Conservation (phyloP, 2,113 vertebrate genomes). For the Promerops cafer region DNA sequence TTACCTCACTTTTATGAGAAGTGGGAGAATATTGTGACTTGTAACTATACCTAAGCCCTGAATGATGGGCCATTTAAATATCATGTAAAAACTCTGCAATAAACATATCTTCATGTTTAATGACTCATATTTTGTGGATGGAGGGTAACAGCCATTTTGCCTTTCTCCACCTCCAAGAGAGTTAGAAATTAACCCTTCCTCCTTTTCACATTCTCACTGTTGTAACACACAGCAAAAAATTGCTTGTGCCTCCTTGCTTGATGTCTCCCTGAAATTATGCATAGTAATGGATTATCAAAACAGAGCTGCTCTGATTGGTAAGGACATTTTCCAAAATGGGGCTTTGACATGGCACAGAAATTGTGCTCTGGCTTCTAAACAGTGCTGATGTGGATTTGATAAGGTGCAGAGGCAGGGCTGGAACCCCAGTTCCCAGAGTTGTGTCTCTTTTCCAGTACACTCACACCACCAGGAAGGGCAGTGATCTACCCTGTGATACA, state of each 20-base stretch:
- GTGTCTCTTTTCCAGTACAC: not conserved
- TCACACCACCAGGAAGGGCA: not conserved
- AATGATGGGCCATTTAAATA: not conserved
- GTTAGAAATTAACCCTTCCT: not conserved
- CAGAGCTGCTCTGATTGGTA: not conserved
- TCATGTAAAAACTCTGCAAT: not conserved
- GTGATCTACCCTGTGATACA: not conserved
- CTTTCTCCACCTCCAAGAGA: not conserved
- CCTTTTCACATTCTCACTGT: not conserved
- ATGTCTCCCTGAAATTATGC: not conserved
- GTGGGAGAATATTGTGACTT: not conserved
- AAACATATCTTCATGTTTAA: not conserved
- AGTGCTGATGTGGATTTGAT: not conserved
- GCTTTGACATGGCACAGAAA: not conserved
- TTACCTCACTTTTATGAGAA: not conserved
- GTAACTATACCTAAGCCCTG: not conserved
- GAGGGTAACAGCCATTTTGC: not conserved
- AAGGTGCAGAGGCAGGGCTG: not conserved
- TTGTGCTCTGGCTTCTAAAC: not conserved
- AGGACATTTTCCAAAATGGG: not conserved
- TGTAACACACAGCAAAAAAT: not conserved
- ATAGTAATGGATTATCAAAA: not conserved
- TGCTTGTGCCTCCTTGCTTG: accelerated
- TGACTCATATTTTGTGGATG: not conserved
- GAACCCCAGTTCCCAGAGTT: not conserved